phyloP scores from a whole-genome alignment of 2,113 vertebrate genomes.

The Carassius gibelio region DNA sequence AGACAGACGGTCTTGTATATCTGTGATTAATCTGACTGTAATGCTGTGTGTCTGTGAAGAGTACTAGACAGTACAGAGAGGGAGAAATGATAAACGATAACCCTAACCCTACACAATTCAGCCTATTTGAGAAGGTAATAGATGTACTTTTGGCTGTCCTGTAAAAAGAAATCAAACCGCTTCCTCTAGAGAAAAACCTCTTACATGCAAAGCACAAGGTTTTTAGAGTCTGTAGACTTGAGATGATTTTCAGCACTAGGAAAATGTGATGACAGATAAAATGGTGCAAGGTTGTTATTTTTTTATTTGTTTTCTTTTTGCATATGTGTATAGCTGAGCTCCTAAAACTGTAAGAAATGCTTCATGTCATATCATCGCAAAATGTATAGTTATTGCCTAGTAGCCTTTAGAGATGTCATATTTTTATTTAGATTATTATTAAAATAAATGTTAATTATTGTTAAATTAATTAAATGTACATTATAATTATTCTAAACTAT shows the following conservation, averaged over 20 bases:
- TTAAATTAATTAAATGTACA: not conserved
- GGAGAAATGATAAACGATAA: conserved; percentile 35
- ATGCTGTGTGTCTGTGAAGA: conserved; percentile 42
- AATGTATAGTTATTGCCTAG: not conserved
- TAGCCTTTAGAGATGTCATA: not conserved
- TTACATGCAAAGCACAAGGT: not conserved
- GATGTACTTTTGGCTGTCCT: not conserved
- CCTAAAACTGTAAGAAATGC: not conserved
- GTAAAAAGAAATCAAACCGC: not conserved
- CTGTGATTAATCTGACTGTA: conserved; percentile 49
- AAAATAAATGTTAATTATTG: not conserved
- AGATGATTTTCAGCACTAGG: not conserved
- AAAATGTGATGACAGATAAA: not conserved
- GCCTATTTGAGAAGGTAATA: conserved; percentile 13
- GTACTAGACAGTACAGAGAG: conserved; percentile 15
- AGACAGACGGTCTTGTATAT: conserved; percentile 41
- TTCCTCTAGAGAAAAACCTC: not conserved
- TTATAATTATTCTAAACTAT: not conserved
- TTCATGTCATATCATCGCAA: not conserved
- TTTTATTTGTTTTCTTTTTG: not conserved
- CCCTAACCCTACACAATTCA: conserved; percentile 33
- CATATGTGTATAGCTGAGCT: not conserved
- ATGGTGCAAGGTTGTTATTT: not conserved
- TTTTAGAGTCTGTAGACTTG: not conserved
- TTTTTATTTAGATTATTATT: not conserved